Evolutionary conservation across 2,797 vertebrate genomes (phyloP), one percentile per base, ranked within the genome.

Genomic region (Gouania willdenowi): DNA sequence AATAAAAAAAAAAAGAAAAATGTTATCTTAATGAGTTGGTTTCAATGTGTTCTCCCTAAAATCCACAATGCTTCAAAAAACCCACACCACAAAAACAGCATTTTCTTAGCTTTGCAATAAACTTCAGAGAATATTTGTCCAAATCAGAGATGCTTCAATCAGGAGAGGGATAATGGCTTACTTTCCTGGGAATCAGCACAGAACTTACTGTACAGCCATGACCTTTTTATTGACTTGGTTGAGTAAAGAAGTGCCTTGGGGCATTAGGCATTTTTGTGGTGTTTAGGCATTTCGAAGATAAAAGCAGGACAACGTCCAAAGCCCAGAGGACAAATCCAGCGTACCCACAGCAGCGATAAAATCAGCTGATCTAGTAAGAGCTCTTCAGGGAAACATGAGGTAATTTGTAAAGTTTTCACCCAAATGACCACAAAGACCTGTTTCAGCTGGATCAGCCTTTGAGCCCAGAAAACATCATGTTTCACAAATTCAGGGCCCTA

Each of bases 221-320:
- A 54, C 5, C 2, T 53, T 50, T 51, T 40, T 19, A 30, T 22
- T 21, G n/a, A 42, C 16, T 35, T 40, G 11, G 15, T 37, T 10
- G 12, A 14, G n/a, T 48, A 22, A 25, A 50, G 38, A 44, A 5
- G 5, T 41, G 21, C 10, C 3, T 41, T 41, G 21, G 26, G 22
- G 15, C 17, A 25, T n/a, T 17, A 22, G 64, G 14, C 37, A 41
- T 61, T 68, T 71, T 50, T 73, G 74, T 80, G 80, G 69, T 66
- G 38, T 43, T 59, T 24, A 63, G 66, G 9, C 65, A 40, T 39
- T 58, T 67, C 37, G 35, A 50, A 63, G 32, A 52, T 35, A 20
- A 19, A 51, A 53, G 51, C 27, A 38, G 14, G 27, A 67, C 33
- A 14, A 41, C 29, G 49, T 49, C 32, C 41, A 33, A 56, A 68